Evolutionary conservation across 2,888 invertebrate species (phyloP).

Genomic region (Dynastes tityus): DNA sequence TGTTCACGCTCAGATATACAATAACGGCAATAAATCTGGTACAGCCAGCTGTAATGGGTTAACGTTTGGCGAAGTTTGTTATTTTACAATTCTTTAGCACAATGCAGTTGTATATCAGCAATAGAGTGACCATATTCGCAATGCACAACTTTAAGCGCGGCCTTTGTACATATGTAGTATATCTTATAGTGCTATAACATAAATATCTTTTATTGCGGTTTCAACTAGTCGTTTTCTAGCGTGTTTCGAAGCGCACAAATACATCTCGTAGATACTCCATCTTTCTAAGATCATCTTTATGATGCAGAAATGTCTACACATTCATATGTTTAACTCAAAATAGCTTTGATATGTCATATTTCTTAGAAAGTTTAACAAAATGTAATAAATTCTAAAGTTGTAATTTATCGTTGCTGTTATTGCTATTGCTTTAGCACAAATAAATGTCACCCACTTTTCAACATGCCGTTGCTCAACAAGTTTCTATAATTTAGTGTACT

Average conservation of each 20-base stretch:
- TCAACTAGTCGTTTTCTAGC: constrained; percentile 1
- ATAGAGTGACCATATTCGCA: too few species aligned
- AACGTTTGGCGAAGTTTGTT: too few species aligned
- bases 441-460: background rate
- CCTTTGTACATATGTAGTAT: background rate
- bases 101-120: too few species aligned
- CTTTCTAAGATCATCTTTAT: constrained; percentile 1
- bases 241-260: background rate
- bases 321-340: background rate
- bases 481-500: too few species aligned
- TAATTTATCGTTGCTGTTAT: background rate
- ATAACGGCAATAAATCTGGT: background rate
- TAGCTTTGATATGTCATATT: background rate
- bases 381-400: background rate
- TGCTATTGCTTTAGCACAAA: background rate
- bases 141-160: too few species aligned
- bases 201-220: constrained; percentile 14
- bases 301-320: background rate
- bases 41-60: too few species aligned
- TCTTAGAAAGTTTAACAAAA: background rate
- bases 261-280: background rate
- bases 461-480: background rate
- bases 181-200: constrained; percentile 7
- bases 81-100: too few species aligned
- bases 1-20: too few species aligned